Percentiles rank a stretch among this genome's conserved stretches.
Conservation (phyloP, 2,888 invertebrate species). For the Venusia cambrica region DNA sequence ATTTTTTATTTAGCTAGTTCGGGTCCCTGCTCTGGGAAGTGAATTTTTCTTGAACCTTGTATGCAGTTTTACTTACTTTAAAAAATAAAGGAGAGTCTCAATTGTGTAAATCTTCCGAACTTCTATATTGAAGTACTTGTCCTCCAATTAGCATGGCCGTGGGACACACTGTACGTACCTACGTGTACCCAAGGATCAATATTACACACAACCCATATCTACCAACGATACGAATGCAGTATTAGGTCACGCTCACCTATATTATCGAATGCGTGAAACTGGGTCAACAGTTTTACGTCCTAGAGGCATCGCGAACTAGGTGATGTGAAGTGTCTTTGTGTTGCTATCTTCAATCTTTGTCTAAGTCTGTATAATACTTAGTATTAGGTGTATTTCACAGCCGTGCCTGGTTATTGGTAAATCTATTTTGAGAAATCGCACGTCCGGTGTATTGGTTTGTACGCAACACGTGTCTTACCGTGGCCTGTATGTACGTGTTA, state of each 20-base stretch:
- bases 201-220: conserved; percentile 28
- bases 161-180: too few relatives aligned
- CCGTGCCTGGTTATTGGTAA: conserved; percentile 6
- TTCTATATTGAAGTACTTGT: too few relatives aligned
- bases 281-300: conserved; percentile 45
- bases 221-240: conserved; percentile 31
- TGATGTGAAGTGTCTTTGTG: conserved; percentile 1
- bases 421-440: conserved; percentile 9
- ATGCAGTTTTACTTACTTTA: too few relatives aligned
- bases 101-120: too few relatives aligned
- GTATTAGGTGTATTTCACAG: conserved; percentile 6
- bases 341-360: conserved; percentile 1
- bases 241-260: conserved; percentile 38
- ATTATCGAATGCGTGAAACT: conserved; percentile 41
- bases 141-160: too few relatives aligned
- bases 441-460: conserved; percentile 2
- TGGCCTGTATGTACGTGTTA: too few relatives aligned
- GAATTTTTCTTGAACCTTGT: too few relatives aligned
- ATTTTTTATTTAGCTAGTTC: too few relatives aligned
- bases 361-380: conserved; percentile 6
- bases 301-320: conserved; percentile 30
- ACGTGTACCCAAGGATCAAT: conserved; percentile 29
- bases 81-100: too few relatives aligned
- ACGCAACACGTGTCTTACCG: conserved; percentile 4
- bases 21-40: too few relatives aligned